These are phyloP conservation scores for Litocranius walleri DNA, from an alignment of 2,113 vertebrate genomes.

Conservation along the genomic window DNA sequence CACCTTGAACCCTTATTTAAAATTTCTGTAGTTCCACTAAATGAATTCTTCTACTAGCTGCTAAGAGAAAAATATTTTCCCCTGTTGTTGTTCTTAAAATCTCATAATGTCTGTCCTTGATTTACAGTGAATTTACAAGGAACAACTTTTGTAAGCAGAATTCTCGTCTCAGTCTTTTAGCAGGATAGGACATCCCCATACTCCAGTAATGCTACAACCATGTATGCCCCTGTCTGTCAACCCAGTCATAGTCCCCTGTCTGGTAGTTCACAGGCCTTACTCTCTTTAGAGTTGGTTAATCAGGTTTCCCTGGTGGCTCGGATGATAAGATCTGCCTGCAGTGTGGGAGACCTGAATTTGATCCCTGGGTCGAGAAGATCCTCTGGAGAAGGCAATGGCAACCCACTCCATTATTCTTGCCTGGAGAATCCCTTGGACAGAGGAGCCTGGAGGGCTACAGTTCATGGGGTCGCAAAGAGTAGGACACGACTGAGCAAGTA, in stretches of 20 bases:
- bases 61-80: neutral
- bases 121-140: neutral
- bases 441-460: neutral
- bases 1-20: neutral
- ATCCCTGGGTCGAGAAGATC: neutral
- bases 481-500: neutral
- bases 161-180: neutral
- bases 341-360: neutral
- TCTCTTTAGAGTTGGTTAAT: neutral
- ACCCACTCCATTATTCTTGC: neutral
- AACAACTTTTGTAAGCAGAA: neutral
- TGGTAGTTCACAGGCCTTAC: neutral
- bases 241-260: neutral
- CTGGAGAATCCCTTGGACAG: neutral
- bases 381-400: neutral
- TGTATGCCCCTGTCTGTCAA: too few species aligned
- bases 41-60: neutral
- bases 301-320: neutral
- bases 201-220: neutral
- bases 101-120: neutral
- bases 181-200: neutral
- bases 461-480: neutral
- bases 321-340: neutral
- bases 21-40: neutral
- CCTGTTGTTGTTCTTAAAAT: neutral